A percentile compares a stretch with the other conserved stretches of the same genome.
phyloP scores from a whole-genome alignment of 2,888 invertebrate species.

The Helicoverpa assulta region DNA sequence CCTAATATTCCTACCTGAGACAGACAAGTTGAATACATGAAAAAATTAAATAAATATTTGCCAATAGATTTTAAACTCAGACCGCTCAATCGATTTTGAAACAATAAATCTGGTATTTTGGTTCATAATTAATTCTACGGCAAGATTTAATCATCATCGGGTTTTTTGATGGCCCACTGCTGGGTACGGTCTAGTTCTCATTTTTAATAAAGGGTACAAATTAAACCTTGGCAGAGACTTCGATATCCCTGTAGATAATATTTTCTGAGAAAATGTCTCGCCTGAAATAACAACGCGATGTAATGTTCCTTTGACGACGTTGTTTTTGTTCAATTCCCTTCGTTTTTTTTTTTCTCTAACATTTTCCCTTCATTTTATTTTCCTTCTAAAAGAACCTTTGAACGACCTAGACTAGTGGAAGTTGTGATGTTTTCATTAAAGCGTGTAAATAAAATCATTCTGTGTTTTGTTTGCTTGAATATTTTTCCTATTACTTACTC shows the following conservation, averaged over 20 bases:
- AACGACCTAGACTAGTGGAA: slow-evolving; percentile 28
- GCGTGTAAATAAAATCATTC: slow-evolving; percentile 20
- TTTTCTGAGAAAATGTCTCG: slow-evolving; percentile 45
- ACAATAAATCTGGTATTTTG: no score
- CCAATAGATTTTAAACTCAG: no score
- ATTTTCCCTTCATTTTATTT: slow-evolving; percentile 15
- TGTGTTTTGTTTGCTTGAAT: slow-evolving; percentile 13
- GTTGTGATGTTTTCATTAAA: slow-evolving; percentile 37
- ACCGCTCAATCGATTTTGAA: no score
- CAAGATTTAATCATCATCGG: no score
- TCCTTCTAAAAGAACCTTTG: slow-evolving; percentile 25
- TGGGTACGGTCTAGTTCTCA: neutral
- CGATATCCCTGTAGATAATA: slow-evolving; percentile 33
- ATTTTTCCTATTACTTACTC: slow-evolving; percentile 8
- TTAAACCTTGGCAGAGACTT: slow-evolving; percentile 18
- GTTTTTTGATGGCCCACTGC: no score
- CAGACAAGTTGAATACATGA: no score
- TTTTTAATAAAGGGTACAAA: slow-evolving; percentile 34
- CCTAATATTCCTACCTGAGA: no score
- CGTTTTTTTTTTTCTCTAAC: slow-evolving; percentile 15
- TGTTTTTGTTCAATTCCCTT: slow-evolving; percentile 41
- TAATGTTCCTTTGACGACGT: slow-evolving; percentile 47
- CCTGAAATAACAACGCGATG: slow-evolving; percentile 44
- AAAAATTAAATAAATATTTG: no score
- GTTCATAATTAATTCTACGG: no score